Percentiles rank a stretch among this genome's conserved stretches.
These are phyloP conservation scores for Manis javanica DNA, from an alignment of 2,797 vertebrate species.

Conservation along the genomic window DNA sequence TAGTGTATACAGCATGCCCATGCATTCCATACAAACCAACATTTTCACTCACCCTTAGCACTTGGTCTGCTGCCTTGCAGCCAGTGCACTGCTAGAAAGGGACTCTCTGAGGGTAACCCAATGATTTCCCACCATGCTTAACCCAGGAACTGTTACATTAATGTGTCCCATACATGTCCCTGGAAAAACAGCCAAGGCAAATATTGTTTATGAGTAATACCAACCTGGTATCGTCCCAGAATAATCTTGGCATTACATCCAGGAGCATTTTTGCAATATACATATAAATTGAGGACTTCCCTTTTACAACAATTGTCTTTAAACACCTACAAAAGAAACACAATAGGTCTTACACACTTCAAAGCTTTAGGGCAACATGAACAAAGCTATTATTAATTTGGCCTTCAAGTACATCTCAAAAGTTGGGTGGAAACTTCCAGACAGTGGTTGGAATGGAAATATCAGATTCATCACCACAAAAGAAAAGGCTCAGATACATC, in stretches of 20 bases:
- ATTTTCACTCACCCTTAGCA: background rate
- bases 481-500: background rate
- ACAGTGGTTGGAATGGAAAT: conserved; percentile 63
- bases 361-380: background rate
- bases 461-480: conserved; percentile 32
- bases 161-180: background rate
- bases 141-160: background rate
- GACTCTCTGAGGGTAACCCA: background rate
- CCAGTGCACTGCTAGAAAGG: background rate
- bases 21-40: background rate
- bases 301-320: conserved; percentile 96
- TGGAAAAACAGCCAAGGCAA: background rate
- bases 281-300: conserved; percentile 93
- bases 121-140: background rate
- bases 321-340: conserved; percentile 90
- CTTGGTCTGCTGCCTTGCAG: accelerated
- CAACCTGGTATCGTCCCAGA: conserved; percentile 92
- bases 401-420: conserved; percentile 7
- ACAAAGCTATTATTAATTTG: background rate
- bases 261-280: conserved; percentile 93
- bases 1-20: background rate
- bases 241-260: conserved; percentile 88
- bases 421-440: conserved; percentile 61
- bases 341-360: background rate
- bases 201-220: conserved; percentile 48